phyloP scores from a whole-genome alignment of 2,113 vertebrate genomes.

The Garra rufa region DNA sequence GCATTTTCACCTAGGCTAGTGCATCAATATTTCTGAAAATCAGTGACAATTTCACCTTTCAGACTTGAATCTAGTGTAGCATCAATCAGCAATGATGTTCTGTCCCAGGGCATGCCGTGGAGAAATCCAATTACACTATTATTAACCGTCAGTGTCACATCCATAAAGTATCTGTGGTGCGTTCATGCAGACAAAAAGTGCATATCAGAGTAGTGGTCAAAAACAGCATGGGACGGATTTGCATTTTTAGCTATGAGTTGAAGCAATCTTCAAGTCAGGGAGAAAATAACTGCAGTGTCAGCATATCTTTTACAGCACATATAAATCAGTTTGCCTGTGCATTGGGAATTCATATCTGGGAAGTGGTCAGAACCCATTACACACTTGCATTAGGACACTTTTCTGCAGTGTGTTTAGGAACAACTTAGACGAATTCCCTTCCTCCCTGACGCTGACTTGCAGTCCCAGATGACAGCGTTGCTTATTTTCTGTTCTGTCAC shows the following conservation, averaged over 20 bases:
- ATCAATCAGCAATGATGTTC: slow-evolving; percentile 38
- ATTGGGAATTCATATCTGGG: background rate
- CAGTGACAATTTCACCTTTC: slow-evolving; percentile 1
- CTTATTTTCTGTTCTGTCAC: slow-evolving; percentile 51
- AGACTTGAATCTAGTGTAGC: slow-evolving; percentile 22
- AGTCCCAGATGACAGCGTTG: slow-evolving; percentile 30
- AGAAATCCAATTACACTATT: slow-evolving; percentile 48
- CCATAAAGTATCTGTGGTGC: slow-evolving; percentile 35
- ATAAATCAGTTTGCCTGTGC: slow-evolving; percentile 34
- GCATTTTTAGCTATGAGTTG: slow-evolving; percentile 34
- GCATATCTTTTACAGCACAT: background rate
- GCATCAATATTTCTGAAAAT: background rate
- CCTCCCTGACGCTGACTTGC: slow-evolving; percentile 11
- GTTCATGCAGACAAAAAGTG: background rate
- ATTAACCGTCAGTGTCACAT: slow-evolving; percentile 37
- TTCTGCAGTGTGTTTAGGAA: slow-evolving; percentile 18
- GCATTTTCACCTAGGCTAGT: background rate
- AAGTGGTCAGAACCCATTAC: slow-evolving; percentile 28
- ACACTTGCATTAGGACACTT: slow-evolving; percentile 30
- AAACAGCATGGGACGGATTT: slow-evolving; percentile 13
- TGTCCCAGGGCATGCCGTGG: slow-evolving; percentile 9
- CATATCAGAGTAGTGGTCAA: too few relatives aligned
- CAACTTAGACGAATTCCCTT: slow-evolving; percentile 25
- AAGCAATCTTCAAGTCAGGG: slow-evolving; percentile 18
- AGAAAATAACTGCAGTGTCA: slow-evolving; percentile 7